Evolutionary conservation across 2,113 vertebrate genomes (phyloP).

Genomic region (Sapajus apella): DNA sequence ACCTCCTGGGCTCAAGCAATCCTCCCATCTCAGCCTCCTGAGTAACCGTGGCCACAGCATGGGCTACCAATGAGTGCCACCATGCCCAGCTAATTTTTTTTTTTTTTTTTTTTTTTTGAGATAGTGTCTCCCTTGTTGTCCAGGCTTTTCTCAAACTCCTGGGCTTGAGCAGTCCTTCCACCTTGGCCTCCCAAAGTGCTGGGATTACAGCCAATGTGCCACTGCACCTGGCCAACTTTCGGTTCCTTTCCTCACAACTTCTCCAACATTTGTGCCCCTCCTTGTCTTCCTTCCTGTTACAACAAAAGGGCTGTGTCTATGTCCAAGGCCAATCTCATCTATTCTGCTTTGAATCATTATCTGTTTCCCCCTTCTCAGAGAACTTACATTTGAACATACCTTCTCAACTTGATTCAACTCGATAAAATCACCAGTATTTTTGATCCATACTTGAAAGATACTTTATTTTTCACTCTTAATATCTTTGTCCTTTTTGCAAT

Average conservation of each 20-base stretch:
- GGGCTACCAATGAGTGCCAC: too few species aligned
- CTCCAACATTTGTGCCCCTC: neutral
- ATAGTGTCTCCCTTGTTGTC: too few species aligned
- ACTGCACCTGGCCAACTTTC: neutral
- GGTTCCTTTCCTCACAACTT: neutral
- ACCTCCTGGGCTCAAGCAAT: too few species aligned
- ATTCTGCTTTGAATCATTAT: neutral
- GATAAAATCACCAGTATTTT: neutral
- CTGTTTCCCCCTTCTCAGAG: neutral
- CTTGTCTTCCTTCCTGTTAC: neutral
- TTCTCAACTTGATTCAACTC: too few species aligned
- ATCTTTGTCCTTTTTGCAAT: neutral
- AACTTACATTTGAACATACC: neutral
- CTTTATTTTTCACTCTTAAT: neutral
- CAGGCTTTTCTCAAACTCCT: too few species aligned
- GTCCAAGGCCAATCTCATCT: neutral
- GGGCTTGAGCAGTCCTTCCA: too few species aligned
- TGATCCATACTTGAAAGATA: too few species aligned
- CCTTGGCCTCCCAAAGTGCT: too few species aligned
- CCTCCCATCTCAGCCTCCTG: too few species aligned
- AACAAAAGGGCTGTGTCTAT: neutral
- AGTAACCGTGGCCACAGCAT: rapidly evolving
- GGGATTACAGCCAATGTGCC: too few species aligned
- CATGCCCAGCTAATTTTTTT: too few species aligned
- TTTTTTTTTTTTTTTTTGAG: too few species aligned